phyloP scores from a whole-genome alignment of 2,113 vertebrate species.

The Neopipo cinnamomea region DNA sequence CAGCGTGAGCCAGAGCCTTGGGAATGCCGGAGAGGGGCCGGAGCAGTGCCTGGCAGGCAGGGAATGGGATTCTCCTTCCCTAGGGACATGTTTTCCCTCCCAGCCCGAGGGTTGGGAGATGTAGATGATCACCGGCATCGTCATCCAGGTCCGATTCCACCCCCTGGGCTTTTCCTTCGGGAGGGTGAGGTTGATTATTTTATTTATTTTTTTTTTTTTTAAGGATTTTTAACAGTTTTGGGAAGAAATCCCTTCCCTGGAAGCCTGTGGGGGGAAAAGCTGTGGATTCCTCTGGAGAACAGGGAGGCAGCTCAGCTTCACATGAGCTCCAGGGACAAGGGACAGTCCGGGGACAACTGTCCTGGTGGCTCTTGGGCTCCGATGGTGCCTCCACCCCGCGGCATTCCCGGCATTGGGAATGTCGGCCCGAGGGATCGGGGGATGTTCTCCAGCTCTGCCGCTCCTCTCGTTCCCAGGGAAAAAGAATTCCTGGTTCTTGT shows the following conservation, averaged over 20 bases:
- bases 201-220: not conserved
- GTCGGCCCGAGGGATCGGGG: not conserved
- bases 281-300: not conserved
- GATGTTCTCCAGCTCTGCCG: not conserved
- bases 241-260: not conserved
- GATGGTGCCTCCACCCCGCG: not conserved
- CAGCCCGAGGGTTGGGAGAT: fast-evolving
- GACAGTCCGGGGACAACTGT: not conserved
- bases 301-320: not conserved
- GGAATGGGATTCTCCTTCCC: not conserved
- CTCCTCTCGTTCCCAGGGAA: not conserved
- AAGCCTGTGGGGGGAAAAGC: not conserved
- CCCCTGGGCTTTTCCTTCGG: not conserved
- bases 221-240: not conserved
- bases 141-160: not conserved
- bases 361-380: not conserved
- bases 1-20: not conserved
- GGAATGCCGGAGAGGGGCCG: not conserved
- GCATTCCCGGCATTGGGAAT: not conserved
- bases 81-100: not conserved
- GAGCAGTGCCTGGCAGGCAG: fast-evolving
- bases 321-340: not conserved
- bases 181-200: not conserved
- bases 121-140: not conserved
- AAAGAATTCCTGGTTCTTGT: not conserved